phyloP scores from a whole-genome alignment of 2,888 invertebrate genomes.

The Caenorhabditis drosophilae region DNA sequence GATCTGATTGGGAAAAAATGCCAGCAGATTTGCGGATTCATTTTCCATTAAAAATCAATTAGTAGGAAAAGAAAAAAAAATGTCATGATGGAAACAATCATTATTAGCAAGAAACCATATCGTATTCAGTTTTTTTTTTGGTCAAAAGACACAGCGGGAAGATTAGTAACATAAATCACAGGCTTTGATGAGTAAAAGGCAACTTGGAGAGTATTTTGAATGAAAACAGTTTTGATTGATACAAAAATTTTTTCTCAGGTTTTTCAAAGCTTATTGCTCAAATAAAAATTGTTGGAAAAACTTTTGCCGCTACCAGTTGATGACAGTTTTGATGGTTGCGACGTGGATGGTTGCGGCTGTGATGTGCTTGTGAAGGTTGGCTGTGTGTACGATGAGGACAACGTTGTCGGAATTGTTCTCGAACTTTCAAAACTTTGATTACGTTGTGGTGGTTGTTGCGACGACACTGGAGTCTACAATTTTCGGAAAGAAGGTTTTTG shows the following conservation, averaged over 20 bases:
- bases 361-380: not conserved
- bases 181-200: not conserved
- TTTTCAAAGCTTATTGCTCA: constrained; percentile 6
- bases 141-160: not conserved
- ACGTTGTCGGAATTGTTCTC: too few relatives aligned
- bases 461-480: not conserved
- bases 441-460: constrained; percentile 12
- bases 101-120: too few relatives aligned
- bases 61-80: not conserved
- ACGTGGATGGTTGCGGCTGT: not conserved
- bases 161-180: not conserved
- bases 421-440: constrained; percentile 20
- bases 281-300: not conserved
- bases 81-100: too few relatives aligned
- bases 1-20: too few relatives aligned
- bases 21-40: too few relatives aligned
- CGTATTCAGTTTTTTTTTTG: too few relatives aligned
- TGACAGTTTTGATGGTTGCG: not conserved
- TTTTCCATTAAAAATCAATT: too few relatives aligned
- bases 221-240: not conserved
- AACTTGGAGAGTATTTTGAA: not conserved
- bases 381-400: too few relatives aligned
- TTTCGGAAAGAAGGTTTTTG: not conserved
- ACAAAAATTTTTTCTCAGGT: not conserved
- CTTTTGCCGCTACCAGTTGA: not conserved